Base-by-base conservation (phyloP, 2,797 vertebrate species). In the Gouania willdenowi region DNA sequence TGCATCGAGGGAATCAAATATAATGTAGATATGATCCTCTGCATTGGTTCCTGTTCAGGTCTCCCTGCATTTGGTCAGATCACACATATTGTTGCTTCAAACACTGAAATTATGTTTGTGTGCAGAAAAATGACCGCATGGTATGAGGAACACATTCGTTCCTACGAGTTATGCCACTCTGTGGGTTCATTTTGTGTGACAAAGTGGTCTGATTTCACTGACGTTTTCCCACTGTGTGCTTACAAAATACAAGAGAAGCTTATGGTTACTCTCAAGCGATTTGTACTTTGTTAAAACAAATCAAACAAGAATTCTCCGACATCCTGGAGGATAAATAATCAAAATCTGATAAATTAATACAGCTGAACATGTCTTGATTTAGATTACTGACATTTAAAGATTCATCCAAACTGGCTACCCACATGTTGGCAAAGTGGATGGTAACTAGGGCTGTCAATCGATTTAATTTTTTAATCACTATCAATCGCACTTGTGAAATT, bases 11-110 rank as follows among this genome's bases (percentile, higher is more conserved):
- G 33, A 24, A 16, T 46, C n/a, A 24, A 46, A 23, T 37, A 46
- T 19, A 11, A 23, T 1, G 1, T n/a, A 26, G 15, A 18, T 19
- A 26, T 38, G 35, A 29, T 46, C 6, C 23, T 29, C 29, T 46
- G 26, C 17, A 26, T 37, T 39, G 39, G 28, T 10, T 12, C 23
- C 12, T 38, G 35, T 16, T 45, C 56, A 26, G 50, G 50, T 2
- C 62, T 66, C 12, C 27, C 44, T 17, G 44, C 59, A 29, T 66
- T 55, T 19, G 36, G 16, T 34, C 12, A 49, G 22, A 55, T 51
- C 38, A 13, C 32, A 18, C 33, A 24, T 14, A 18, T 17, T 23
- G 22, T 23, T 23, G 7, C 23, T 9, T 6, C 23, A 9, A 9
- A 23, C 9, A 9, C 22, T 8, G 22, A 23, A 8, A 23, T 23